Percentiles rank a stretch among this genome's conserved stretches.
phyloP scores from a whole-genome alignment of 1,140 invertebrate species.

The Hyposmocoma kahamanoa region DNA sequence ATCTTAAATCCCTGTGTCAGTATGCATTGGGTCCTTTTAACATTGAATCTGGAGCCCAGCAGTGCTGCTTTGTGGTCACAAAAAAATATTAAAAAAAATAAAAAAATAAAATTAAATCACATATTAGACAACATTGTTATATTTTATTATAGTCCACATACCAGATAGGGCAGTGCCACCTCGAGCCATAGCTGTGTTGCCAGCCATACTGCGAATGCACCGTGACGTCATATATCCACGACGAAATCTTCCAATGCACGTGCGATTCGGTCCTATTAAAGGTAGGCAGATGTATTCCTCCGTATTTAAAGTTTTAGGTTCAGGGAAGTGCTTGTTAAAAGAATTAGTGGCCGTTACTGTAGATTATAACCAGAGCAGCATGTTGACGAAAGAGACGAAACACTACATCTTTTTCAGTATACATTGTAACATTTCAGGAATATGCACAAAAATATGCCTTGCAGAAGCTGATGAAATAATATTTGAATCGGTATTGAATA shows the following conservation, averaged over 20 bases:
- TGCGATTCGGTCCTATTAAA: slow-evolving; percentile 36
- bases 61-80: too few species aligned
- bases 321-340: background rate
- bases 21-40: too few species aligned
- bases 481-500: slow-evolving; percentile 8
- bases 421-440: slow-evolving; percentile 15
- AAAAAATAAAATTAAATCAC: too few species aligned
- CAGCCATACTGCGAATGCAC: slow-evolving; percentile 20
- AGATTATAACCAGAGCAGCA: background rate
- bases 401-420: background rate
- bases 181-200: slow-evolving; percentile 30
- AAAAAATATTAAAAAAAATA: too few species aligned
- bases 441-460: slow-evolving; percentile 10
- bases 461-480: slow-evolving; percentile 12
- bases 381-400: background rate
- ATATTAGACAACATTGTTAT: too few species aligned
- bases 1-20: too few species aligned
- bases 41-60: too few species aligned
- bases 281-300: slow-evolving; percentile 16
- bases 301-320: background rate
- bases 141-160: slow-evolving; percentile 28
- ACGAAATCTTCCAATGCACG: slow-evolving; percentile 17
- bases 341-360: background rate
- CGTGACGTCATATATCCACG: slow-evolving; percentile 18
- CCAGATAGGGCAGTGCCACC: slow-evolving; percentile 18